Percentiles rank a stretch among this genome's conserved stretches.
Evolutionary conservation across 2,113 vertebrate species (phyloP).

Genomic region (Crocuta crocuta): DNA sequence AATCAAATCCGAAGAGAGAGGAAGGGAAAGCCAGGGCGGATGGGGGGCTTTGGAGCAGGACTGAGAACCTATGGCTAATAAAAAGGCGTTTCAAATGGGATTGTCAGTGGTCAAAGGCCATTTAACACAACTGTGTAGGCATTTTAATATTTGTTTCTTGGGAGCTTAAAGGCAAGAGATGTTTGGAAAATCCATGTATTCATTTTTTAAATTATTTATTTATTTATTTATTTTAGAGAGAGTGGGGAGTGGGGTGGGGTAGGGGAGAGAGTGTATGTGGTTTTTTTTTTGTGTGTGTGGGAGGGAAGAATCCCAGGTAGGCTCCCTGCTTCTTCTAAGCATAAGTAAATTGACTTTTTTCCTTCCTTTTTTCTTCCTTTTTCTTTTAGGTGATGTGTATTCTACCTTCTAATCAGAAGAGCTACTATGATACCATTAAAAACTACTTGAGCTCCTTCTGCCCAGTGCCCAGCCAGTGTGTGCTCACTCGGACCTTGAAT

Average conservation of each 20-base stretch:
- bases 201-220: background rate
- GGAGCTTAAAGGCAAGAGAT: background rate
- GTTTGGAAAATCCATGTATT: background rate
- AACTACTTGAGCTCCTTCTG: conserved; percentile 79
- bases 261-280: background rate
- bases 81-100: background rate
- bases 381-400: conserved; percentile 84
- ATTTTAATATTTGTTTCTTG: background rate
- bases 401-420: conserved; percentile 79
- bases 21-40: background rate
- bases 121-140: background rate
- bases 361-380: background rate
- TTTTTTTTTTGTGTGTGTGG: too few relatives aligned
- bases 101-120: background rate
- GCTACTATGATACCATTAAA: conserved; percentile 83
- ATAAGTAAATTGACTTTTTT: background rate
- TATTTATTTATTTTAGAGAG: background rate
- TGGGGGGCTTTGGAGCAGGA: background rate
- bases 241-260: too few relatives aligned
- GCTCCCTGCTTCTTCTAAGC: background rate
- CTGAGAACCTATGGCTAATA: background rate
- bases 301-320: background rate
- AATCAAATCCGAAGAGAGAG: background rate
- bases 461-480: conserved; percentile 84
- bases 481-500: conserved; percentile 77